A percentile compares a stretch with the other conserved stretches of the same genome.
Conservation (phyloP, 2,888 invertebrate species). For the Achlya flavicornis region DNA sequence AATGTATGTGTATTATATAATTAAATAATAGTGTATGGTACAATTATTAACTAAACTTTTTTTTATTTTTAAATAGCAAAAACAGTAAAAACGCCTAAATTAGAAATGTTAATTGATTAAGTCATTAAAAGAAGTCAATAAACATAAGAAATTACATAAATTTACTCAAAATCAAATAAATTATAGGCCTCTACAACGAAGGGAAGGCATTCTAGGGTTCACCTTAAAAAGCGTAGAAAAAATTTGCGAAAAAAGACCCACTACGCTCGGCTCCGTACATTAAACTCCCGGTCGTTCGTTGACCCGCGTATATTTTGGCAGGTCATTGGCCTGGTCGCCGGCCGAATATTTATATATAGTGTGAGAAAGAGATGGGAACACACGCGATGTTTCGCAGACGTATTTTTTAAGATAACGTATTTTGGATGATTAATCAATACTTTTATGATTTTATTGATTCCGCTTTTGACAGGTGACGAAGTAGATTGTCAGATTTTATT, state of each 20-base stretch:
- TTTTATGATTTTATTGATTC: constrained; percentile 1
- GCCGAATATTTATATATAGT: constrained; percentile 57
- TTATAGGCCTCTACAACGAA: background rate
- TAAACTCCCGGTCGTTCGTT: constrained; percentile 70
- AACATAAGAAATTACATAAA: background rate
- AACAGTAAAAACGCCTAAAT: too few relatives aligned
- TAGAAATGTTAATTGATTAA: too few relatives aligned
- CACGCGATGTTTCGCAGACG: constrained; percentile 48
- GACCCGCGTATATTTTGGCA: constrained; percentile 67
- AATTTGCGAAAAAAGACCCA: background rate
- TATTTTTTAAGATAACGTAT: constrained; percentile 9
- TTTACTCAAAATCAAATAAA: background rate
- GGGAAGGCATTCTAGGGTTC: background rate
- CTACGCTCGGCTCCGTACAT: constrained; percentile 28
- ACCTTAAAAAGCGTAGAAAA: background rate
- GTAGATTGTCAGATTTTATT: background rate
- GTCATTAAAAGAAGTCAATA: too few relatives aligned
- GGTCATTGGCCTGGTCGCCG: constrained; percentile 66
- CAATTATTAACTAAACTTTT: too few relatives aligned
- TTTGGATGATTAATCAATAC: constrained; percentile 7
- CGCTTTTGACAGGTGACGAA: background rate
- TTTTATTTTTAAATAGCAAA: too few relatives aligned
- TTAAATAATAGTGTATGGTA: too few relatives aligned
- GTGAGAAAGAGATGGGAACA: constrained; percentile 34
- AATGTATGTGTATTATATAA: too few relatives aligned